Conservation (phyloP, 2,113 vertebrate species). For the Nyctibius bracteatus region DNA sequence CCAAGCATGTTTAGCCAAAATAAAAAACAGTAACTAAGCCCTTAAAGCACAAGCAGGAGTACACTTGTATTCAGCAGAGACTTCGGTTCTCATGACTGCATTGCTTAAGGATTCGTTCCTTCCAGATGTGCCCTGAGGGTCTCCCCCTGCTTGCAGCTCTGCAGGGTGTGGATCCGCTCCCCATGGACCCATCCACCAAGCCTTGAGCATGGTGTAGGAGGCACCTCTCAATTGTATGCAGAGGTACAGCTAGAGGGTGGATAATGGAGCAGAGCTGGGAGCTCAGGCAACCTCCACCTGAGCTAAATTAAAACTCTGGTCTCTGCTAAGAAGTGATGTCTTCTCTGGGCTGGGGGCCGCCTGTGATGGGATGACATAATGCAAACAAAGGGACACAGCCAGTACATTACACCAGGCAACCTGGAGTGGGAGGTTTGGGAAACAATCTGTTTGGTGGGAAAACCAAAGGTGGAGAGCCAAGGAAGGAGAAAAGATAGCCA, state of each 20-base stretch:
- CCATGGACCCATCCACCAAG: rapidly evolving
- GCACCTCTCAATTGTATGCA: not conserved
- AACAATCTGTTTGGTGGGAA: not conserved
- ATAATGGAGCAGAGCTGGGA: not conserved
- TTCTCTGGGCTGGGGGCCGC: not conserved
- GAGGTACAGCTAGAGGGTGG: not conserved
- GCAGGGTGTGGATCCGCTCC: not conserved
- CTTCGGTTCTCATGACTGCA: not conserved
- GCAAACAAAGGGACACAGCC: not conserved
- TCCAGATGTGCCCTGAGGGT: not conserved
- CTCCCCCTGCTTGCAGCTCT: not conserved
- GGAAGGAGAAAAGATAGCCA: not conserved
- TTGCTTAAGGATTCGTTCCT: not conserved
- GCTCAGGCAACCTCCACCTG: not conserved
- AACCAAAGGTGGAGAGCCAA: not conserved
- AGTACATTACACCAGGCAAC: not conserved
- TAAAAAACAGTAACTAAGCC: not conserved
- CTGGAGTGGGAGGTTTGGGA: not conserved
- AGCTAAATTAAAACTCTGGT: not conserved
- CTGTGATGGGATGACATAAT: not conserved
- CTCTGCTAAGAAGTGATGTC: not conserved
- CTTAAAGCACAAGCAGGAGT: not conserved
- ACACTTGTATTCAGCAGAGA: not conserved
- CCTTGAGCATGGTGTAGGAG: rapidly evolving
- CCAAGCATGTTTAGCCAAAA: slow-evolving; percentile 21